Evolutionary conservation across 2,797 vertebrate species (phyloP).

Genomic region (Megaceryle alcyon): DNA sequence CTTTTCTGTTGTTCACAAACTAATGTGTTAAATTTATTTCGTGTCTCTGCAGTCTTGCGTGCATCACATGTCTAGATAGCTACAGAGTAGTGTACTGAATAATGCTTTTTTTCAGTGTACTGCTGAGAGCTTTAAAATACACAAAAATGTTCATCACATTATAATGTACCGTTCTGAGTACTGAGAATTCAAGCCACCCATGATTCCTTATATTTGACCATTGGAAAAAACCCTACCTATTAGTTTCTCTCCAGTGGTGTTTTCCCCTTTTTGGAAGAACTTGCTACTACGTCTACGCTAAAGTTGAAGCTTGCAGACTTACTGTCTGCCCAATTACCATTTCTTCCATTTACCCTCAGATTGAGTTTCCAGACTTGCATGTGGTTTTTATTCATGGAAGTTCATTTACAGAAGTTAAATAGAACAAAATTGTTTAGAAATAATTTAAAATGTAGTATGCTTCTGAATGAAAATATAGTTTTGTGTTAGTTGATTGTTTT

Average conservation of each 20-base stretch:
- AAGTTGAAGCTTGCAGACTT: conserved; percentile 34
- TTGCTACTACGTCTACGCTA: conserved; percentile 17
- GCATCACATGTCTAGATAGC: background rate
- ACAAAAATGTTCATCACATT: background rate
- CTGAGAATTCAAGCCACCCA: background rate
- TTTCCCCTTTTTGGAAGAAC: conserved; percentile 56
- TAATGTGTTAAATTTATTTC: background rate
- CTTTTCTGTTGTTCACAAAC: background rate
- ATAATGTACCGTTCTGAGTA: background rate
- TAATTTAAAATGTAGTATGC: background rate
- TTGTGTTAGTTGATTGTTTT: background rate
- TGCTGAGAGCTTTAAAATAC: background rate
- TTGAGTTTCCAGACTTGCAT: conserved; percentile 60
- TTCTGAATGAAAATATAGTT: background rate
- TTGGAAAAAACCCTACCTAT: background rate
- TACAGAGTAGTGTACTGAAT: background rate
- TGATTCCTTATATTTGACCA: background rate
- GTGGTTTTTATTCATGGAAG: conserved; percentile 36
- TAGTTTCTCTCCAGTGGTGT: conserved; percentile 49
- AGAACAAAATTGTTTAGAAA: background rate
- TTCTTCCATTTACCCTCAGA: conserved; percentile 49
- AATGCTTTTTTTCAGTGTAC: background rate
- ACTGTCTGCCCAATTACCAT: conserved; percentile 43
- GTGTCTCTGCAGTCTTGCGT: background rate
- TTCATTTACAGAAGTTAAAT: background rate